Evolutionary conservation across 2,888 invertebrate species (phyloP), one percentile per base, ranked within the genome.

Genomic region (Cremastobaeus sp.): DNA sequence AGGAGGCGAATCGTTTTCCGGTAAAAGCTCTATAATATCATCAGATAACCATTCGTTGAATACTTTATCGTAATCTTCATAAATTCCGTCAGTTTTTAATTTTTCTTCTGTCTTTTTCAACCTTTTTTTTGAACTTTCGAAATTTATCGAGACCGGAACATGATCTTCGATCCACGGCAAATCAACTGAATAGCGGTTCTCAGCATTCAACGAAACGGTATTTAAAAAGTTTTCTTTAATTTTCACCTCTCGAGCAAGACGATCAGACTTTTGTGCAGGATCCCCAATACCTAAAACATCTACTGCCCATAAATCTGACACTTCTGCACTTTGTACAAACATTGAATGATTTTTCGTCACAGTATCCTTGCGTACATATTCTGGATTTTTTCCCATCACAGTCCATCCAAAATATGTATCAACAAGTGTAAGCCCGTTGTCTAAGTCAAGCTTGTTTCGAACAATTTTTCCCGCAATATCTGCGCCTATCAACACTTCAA

Each of bases 131-230:
- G 82, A 78, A n/a, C 80, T 15, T 6, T 74, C 43, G 21, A 73
- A 79, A 70, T 84, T 83, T 32, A 43, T 43, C 12, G 78, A 57
- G 0, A 86, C 43, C 3, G 78, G 80, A 0, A 82, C 81, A 65
- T 84, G 83, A 43, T 78, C 80, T 12, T 82, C 79, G 12, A 80
- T 74, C 83, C 83, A 84, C 5, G 86, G 85, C 11, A 85, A 65
- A n/a, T 73, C 48, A 0, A 85, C 81, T 54, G 81, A 81, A 76
- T 83, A 86, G 2, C 84, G 72, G 34, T 34, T 43, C 0, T 41
- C 15, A 2, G 68, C 35, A 30, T 81, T 78, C 0, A 78, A 37
- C 0, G 4, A 48, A 1, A 84, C 79, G 0, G 82, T 86, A 20
- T 81, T 68, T 6, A 72, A 12, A 74, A 85, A 85, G 37, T 78